Evolutionary conservation across 1,140 invertebrate species (phyloP).

Genomic region (Brachionus plicatilis): DNA sequence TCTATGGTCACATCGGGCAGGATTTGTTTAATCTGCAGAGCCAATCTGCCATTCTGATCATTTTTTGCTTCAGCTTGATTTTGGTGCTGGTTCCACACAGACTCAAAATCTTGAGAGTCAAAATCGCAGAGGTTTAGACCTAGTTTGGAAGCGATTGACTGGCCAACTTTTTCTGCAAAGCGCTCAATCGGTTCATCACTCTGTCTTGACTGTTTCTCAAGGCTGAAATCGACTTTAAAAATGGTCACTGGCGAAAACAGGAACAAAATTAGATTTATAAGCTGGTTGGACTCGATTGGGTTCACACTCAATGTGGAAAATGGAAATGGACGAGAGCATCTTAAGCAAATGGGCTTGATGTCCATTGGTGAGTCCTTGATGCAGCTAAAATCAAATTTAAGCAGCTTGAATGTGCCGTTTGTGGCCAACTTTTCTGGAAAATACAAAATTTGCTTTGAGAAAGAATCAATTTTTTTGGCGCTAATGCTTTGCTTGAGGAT

Average conservation of each 20-base stretch:
- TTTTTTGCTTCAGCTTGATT: background rate
- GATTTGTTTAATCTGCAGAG: slow-evolving; percentile 18
- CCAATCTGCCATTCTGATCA: background rate
- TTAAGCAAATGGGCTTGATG: background rate
- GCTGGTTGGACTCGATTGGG: background rate
- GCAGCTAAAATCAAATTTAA: background rate
- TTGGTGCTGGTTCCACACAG: background rate
- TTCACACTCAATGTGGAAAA: background rate
- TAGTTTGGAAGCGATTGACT: background rate
- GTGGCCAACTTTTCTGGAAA: background rate
- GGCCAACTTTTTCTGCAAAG: background rate
- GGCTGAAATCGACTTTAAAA: background rate
- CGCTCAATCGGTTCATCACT: background rate
- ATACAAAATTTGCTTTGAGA: background rate
- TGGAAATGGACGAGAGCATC: background rate
- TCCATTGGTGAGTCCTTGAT: background rate
- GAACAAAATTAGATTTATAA: background rate
- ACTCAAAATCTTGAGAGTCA: background rate
- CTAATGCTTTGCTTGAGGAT: background rate
- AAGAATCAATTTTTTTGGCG: background rate
- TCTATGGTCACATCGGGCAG: slow-evolving; percentile 30
- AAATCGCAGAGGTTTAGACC: background rate
- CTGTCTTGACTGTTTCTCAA: background rate
- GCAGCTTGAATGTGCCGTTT: background rate
- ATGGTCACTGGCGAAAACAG: slow-evolving; percentile 5